These are phyloP conservation scores for Mayetiola destructor DNA, from an alignment of 2,888 invertebrate species.

Conservation along the genomic window DNA sequence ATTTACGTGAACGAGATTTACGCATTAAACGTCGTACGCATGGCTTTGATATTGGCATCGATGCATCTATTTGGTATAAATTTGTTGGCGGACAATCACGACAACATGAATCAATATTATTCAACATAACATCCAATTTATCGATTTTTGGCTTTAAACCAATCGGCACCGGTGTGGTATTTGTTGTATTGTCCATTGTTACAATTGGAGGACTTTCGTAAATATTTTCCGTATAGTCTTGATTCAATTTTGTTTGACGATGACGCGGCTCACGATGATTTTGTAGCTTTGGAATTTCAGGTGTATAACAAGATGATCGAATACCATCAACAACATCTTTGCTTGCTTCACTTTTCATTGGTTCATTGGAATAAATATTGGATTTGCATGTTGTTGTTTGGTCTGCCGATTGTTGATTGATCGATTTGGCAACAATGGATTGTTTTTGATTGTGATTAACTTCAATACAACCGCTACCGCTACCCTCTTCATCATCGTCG, in stretches of 20 bases:
- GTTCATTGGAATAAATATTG: neutral
- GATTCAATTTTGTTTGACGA: neutral
- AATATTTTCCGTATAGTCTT: constrained; percentile 26
- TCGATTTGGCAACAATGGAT: neutral
- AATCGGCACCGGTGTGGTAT: neutral
- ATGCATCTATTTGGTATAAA: neutral
- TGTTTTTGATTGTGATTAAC: neutral
- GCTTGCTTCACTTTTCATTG: neutral
- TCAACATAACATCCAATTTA: neutral
- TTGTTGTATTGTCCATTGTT: constrained; percentile 16
- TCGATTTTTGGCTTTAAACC: neutral
- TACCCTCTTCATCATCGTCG: constrained; percentile 34
- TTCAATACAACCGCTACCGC: constrained; percentile 13
- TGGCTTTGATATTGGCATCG: neutral
- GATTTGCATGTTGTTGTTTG: neutral
- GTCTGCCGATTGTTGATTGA: neutral
- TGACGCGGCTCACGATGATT: neutral
- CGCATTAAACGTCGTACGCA: constrained; percentile 29
- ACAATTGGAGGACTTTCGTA: constrained; percentile 31
- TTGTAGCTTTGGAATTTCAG: neutral
- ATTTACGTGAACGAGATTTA: constrained; percentile 29
- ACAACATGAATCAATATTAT: neutral
- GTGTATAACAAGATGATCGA: neutral
- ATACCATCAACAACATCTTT: constrained; percentile 1
- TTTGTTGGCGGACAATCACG: neutral